A percentile compares a stretch with the other conserved stretches of the same genome.
phyloP scores from a whole-genome alignment of 1,140 invertebrate genomes.

The Apocrypta bakeri region DNA sequence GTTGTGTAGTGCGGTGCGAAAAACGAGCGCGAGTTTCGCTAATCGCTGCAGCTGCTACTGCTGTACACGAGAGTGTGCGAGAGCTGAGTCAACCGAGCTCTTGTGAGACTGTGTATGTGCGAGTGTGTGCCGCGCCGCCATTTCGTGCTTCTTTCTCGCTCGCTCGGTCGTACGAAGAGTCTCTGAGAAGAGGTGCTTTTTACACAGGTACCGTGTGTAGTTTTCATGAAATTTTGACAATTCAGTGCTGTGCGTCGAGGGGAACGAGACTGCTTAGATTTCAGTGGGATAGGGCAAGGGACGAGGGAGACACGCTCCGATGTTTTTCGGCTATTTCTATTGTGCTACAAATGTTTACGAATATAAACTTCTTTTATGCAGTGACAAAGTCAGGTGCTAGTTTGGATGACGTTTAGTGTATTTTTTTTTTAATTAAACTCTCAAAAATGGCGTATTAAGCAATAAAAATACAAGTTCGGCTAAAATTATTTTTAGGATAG shows the following conservation, averaged over 20 bases:
- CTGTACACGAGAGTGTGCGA: not conserved
- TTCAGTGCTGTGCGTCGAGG: no score
- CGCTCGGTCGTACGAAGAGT: conserved; percentile 7
- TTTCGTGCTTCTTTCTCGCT: conserved; percentile 47
- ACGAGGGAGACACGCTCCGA: no score
- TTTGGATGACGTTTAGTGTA: no score
- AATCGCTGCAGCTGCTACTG: conserved; percentile 21
- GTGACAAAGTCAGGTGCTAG: no score
- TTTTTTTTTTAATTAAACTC: not conserved
- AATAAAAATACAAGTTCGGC: conserved; percentile 7
- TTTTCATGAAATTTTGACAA: not conserved
- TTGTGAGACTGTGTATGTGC: not conserved
- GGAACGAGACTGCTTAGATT: no score
- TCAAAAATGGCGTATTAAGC: not conserved
- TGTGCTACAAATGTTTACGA: no score
- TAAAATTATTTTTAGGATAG: conserved; percentile 39
- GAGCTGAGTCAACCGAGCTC: not conserved
- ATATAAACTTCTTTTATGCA: no score
- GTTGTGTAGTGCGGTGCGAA: not conserved
- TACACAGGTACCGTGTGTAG: not conserved
- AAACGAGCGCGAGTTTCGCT: conserved; percentile 9
- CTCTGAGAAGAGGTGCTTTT: not conserved
- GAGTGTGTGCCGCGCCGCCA: conserved; percentile 33
- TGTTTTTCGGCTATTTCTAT: no score
- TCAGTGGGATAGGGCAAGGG: no score